Evolutionary conservation across 2,113 vertebrate species (phyloP).

Genomic region (Ailurus styani): DNA sequence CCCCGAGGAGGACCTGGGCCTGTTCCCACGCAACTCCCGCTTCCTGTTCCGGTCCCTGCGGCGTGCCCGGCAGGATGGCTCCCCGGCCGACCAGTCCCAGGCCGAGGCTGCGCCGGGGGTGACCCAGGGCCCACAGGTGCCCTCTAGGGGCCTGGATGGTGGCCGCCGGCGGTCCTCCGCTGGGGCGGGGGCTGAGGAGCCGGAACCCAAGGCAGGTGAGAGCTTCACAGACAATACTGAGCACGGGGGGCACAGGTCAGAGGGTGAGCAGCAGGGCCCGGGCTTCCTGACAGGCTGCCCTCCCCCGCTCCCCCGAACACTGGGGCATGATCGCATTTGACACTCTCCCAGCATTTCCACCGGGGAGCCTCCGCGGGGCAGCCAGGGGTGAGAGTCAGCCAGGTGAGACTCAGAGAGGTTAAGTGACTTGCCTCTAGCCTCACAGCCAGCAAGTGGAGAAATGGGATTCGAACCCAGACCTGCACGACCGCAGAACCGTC

Average conservation of each 20-base stretch:
- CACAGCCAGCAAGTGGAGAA: background rate
- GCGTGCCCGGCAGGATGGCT: fast-evolving
- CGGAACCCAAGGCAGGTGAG: slow-evolving; percentile 25
- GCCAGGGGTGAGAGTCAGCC: background rate
- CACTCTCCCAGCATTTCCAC: background rate
- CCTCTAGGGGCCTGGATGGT: fast-evolving
- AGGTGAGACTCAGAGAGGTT: background rate
- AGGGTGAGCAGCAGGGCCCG: fast-evolving
- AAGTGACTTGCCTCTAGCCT: background rate
- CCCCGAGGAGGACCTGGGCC: background rate
- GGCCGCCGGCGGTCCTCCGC: background rate
- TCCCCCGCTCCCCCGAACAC: background rate
- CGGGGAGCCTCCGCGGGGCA: no score
- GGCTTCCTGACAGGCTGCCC: background rate
- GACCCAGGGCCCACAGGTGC: background rate
- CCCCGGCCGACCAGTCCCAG: fast-evolving
- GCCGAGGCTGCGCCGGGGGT: fast-evolving
- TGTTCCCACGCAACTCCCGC: background rate
- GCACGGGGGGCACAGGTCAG: background rate
- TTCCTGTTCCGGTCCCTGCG: background rate
- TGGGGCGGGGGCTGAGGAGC: background rate
- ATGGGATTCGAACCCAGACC: background rate
- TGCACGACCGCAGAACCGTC: background rate
- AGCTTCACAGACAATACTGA: no score
- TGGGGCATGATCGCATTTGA: background rate